These are phyloP conservation scores for Copidosoma aretas DNA, from an alignment of 2,888 invertebrate genomes.

Conservation along the genomic window DNA sequence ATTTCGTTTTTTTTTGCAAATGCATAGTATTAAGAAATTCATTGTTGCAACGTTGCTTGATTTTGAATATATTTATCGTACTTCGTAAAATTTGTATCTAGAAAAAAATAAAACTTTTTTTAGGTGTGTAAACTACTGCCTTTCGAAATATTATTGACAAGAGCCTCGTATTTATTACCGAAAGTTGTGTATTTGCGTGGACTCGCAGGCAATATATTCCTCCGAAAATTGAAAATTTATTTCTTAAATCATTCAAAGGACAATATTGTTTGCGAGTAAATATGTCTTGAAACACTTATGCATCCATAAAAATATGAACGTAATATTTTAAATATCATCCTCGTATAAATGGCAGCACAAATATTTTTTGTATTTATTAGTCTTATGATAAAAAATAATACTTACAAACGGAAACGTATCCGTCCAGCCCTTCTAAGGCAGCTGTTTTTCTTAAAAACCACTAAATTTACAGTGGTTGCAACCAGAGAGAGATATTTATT, in stretches of 20 bases:
- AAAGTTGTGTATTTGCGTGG: too few species aligned
- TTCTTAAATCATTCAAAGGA: background rate
- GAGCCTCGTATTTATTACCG: too few species aligned
- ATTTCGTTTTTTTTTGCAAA: too few species aligned
- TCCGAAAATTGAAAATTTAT: background rate
- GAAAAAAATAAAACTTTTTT: background rate
- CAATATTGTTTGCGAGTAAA: background rate
- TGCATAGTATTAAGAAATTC: too few species aligned
- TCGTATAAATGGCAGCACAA: background rate
- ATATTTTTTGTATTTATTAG: too few species aligned
- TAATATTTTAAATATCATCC: too few species aligned
- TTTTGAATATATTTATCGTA: too few species aligned
- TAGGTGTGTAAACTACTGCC: background rate
- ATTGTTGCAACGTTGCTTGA: too few species aligned
- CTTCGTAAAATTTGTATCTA: too few species aligned
- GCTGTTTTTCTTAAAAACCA: conserved; percentile 47
- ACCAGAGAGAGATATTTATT: conserved; percentile 44
- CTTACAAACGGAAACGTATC: conserved; percentile 46
- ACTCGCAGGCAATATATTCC: background rate
- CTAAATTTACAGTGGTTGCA: conserved; percentile 42
- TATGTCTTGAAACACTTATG: background rate
- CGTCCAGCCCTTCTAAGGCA: conserved; percentile 59
- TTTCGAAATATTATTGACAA: background rate
- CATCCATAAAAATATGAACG: too few species aligned
- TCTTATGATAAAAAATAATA: conserved; percentile 1